These are phyloP conservation scores for Scophthalmus maximus DNA, from an alignment of 2,113 vertebrate genomes.

Conservation along the genomic window DNA sequence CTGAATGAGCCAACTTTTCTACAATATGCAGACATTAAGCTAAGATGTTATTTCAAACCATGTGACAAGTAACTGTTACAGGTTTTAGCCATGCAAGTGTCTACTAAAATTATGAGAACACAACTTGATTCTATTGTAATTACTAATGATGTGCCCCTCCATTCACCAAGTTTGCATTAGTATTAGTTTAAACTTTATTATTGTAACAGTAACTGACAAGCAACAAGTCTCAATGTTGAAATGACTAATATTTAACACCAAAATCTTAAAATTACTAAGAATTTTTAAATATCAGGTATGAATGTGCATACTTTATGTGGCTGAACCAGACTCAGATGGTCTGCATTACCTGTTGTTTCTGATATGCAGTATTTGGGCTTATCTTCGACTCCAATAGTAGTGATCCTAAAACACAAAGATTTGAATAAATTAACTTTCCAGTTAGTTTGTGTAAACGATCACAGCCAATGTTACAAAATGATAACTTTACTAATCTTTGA, in stretches of 20 bases:
- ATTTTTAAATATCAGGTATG: neutral
- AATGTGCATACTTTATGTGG: neutral
- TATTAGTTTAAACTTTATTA: neutral
- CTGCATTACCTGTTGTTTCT: slow-evolving; percentile 95
- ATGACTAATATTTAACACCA: neutral
- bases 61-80: neutral
- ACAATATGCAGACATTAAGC: neutral
- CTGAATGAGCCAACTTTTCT: neutral
- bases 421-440: neutral
- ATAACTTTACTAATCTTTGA: neutral
- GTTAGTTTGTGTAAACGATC: neutral
- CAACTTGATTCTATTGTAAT: neutral
- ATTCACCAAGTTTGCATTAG: too few relatives aligned
- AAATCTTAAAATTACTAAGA: neutral
- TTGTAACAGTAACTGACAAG: neutral
- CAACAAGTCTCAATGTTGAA: neutral
- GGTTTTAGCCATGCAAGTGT: neutral
- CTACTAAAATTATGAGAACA: neutral
- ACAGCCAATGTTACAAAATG: neutral
- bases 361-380: slow-evolving; percentile 98
- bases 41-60: neutral
- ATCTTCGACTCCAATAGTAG: slow-evolving; percentile 98
- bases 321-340: neutral
- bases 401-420: slow-evolving; percentile 86
- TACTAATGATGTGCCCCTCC: neutral